Evolutionary conservation across 2,797 vertebrate species (phyloP), one percentile per base, ranked within the genome.

Genomic region (Remorina albescens): DNA sequence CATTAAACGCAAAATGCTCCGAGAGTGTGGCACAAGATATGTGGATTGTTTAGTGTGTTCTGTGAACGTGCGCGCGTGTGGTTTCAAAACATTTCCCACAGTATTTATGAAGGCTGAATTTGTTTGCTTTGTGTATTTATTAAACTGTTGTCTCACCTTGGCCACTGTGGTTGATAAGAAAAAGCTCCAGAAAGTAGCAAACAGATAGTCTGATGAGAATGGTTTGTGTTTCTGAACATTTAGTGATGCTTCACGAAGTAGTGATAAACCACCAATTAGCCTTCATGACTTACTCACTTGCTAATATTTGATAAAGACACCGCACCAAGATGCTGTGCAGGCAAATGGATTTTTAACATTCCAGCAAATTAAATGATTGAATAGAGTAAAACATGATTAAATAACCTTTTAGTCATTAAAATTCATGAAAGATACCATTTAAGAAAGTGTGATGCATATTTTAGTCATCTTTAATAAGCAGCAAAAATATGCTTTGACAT

Each of bases 41-140:
- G 23, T 32, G 34, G 44, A 16, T n/a, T 50, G 32, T 32, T 37
- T 12, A 37, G 36, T 50, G 9, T 44, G 19, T 11, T 30, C 9
- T 34, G 0, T 56, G 51, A 4, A 16, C 50, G 13, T 44, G 15
- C 11, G 10, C 25, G 13, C 26, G 0, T 56, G 51, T 9, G 26
- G 41, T 42, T 18, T 42, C 16, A 42, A 42, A 18, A 42, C 41
- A 42, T 44, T 44, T 44, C 18, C 7, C 8, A 3, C 7, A 19
- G 36, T 44, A 44, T 44, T 44, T 19, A 19, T 44, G 7, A 18
- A 8, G 41, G 18, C 7, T 44, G 18, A 18, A 44, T n/a, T 44
- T 44, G 41, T 44, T 44, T 44, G 41, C 7, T 2, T 18, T 42
- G 41, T 42, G 18, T 42, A 18, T 42, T 42, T 18, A 34, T 16